Percentiles rank a stretch among this genome's conserved stretches.
Conservation (phyloP, 2,888 invertebrate genomes). For the Leistus spinibarbis region DNA sequence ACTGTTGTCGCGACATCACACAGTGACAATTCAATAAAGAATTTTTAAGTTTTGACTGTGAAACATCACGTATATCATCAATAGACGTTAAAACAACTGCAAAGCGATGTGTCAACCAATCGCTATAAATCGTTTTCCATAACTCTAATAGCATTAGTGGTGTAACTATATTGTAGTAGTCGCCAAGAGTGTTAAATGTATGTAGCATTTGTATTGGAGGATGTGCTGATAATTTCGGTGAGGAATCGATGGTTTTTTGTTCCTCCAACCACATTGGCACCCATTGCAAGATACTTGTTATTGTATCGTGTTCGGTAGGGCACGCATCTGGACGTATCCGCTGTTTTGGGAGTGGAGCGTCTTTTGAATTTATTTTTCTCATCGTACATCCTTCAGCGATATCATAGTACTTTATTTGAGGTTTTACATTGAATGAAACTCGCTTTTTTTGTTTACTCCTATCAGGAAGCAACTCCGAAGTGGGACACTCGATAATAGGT, state of each 20-base stretch:
- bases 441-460: conserved; percentile 41
- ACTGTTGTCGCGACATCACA: not conserved
- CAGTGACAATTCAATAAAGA: not conserved
- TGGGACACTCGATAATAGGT: no score
- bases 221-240: conserved; percentile 62
- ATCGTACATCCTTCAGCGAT: conserved; percentile 46
- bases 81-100: not conserved
- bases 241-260: conserved; percentile 58
- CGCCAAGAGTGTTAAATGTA: conserved; percentile 62
- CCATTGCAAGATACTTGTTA: conserved; percentile 67
- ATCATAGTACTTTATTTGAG: conserved; percentile 42
- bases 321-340: not conserved
- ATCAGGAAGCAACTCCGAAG: no score
- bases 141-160: conserved; percentile 67
- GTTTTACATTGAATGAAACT: conserved; percentile 46
- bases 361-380: conserved; percentile 48
- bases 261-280: conserved; percentile 70
- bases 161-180: conserved; percentile 65
- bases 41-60: not conserved
- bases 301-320: conserved; percentile 57
- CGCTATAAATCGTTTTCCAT: conserved; percentile 61
- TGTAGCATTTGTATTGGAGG: conserved; percentile 62
- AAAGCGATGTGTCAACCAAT: conserved; percentile 4
- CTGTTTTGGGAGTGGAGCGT: conserved; percentile 47
- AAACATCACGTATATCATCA: not conserved